phyloP scores from a whole-genome alignment of 2,113 vertebrate species.

The Pachycephala philippinensis region DNA sequence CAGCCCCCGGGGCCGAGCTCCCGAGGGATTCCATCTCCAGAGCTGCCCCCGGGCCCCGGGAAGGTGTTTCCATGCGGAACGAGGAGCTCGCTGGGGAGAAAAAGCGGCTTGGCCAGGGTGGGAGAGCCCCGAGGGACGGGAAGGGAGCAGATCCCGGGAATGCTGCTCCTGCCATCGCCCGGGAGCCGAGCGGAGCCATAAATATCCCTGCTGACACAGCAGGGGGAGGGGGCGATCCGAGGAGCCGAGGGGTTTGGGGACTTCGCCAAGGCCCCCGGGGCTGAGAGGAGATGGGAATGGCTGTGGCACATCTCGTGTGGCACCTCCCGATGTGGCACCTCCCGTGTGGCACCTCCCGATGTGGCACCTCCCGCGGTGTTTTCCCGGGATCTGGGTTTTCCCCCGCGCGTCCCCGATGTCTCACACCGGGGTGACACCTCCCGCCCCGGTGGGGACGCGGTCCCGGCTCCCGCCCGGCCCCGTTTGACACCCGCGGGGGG shows the following conservation, averaged over 20 bases:
- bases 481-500: fast-evolving
- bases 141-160: background rate
- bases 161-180: background rate
- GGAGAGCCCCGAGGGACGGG: background rate
- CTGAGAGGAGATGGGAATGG: background rate
- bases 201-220: conserved; percentile 36
- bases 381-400: background rate
- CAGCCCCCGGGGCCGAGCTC: background rate
- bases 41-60: background rate
- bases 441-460: fast-evolving
- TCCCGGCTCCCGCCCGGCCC: background rate
- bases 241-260: background rate
- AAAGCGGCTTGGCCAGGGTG: background rate
- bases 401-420: too few relatives aligned
- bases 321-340: background rate
- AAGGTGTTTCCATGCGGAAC: background rate
- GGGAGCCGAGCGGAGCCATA: background rate
- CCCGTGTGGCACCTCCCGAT: background rate
- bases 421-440: background rate
- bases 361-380: fast-evolving
- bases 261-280: background rate
- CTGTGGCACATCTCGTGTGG: background rate
- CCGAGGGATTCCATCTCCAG: background rate
- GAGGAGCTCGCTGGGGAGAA: fast-evolving
- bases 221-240: background rate